These are phyloP conservation scores for Papilio xuthus DNA, from an alignment of 1,140 invertebrate species.

Conservation along the genomic window DNA sequence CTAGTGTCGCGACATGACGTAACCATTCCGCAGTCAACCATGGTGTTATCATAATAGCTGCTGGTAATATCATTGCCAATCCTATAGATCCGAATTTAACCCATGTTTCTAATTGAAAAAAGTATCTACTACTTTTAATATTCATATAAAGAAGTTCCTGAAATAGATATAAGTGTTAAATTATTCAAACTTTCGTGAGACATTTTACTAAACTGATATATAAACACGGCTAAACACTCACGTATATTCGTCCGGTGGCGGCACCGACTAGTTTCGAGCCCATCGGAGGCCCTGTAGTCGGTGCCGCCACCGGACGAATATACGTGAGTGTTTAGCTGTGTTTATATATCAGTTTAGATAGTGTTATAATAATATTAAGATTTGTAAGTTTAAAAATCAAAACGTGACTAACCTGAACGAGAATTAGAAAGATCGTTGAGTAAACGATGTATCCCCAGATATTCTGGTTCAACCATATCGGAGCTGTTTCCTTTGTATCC, in stretches of 20 bases:
- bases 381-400: background rate
- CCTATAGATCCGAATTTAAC: constrained; percentile 71
- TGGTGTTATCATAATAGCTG: constrained; percentile 49
- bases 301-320: too few species aligned
- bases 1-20: constrained; percentile 78
- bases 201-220: too few species aligned
- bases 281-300: too few species aligned
- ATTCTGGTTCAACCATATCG: constrained; percentile 51
- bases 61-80: constrained; percentile 59
- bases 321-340: too few species aligned
- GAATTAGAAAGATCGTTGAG: constrained; percentile 57
- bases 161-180: constrained; percentile 46
- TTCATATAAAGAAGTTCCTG: constrained; percentile 79
- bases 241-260: too few species aligned
- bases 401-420: constrained; percentile 65
- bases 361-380: background rate
- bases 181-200: too few species aligned
- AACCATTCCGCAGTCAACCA: constrained; percentile 68
- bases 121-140: constrained; percentile 71
- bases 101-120: constrained; percentile 78
- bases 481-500: constrained; percentile 56
- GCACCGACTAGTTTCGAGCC: too few species aligned
- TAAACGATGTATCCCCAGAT: constrained; percentile 68
- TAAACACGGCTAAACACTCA: too few species aligned
- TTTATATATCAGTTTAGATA: too few species aligned